A percentile compares a stretch with the other conserved stretches of the same genome.
Conservation (phyloP, 2,888 invertebrate genomes). For the Chaitophorus viminalis region DNA sequence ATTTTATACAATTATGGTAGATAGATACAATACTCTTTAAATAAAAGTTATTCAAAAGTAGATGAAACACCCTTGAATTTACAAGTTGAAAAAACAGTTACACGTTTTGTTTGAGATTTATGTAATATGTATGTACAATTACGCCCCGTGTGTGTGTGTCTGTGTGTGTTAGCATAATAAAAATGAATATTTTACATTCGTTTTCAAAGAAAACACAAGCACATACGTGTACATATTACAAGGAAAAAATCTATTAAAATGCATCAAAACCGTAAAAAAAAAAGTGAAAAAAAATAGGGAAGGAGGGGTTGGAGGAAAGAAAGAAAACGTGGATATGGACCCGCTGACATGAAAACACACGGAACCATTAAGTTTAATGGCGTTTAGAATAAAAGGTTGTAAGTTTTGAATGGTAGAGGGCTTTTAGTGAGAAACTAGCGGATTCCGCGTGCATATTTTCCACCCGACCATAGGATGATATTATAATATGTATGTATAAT, state of each 20-base stretch:
- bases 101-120: conserved; percentile 19
- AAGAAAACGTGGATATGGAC: background rate
- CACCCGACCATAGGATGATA: background rate
- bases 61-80: background rate
- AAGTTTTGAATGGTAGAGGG: conserved; percentile 39
- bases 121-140: background rate
- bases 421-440: conserved; percentile 32
- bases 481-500: background rate
- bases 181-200: conserved; percentile 44
- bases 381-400: conserved; percentile 46
- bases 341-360: conserved; percentile 36
- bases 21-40: background rate
- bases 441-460: conserved; percentile 25
- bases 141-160: background rate
- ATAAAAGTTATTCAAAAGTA: background rate
- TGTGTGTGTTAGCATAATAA: background rate
- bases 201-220: conserved; percentile 44
- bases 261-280: conserved; percentile 3
- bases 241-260: conserved; percentile 40
- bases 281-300: background rate
- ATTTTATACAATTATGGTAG: too few species aligned
- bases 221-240: conserved; percentile 32
- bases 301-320: background rate
- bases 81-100: background rate
- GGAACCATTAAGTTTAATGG: conserved; percentile 43